Evolutionary conservation across 2,797 vertebrate species (phyloP), one percentile per base, ranked within the genome.

Genomic region (Sebastes reedi): DNA sequence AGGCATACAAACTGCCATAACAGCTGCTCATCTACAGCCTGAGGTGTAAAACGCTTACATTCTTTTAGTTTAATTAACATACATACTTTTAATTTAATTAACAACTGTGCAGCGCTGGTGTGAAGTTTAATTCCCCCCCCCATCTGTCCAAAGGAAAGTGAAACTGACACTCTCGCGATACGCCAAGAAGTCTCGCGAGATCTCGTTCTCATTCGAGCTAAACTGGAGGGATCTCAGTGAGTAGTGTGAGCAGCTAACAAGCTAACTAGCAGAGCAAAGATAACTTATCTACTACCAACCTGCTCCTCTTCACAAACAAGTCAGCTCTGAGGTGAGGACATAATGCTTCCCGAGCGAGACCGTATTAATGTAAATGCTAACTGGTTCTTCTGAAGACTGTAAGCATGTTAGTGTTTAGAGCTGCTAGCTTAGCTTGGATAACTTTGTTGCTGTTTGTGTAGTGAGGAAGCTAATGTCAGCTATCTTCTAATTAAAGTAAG

Each of bases 191-290:
- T 77, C 64, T 74, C 90, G 85, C 77, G 91, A 84, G 66, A 72
- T 9, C 10, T 1, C 20, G 27, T 5, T 64, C 34, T 18, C 59
- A 72, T 89, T 92, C 60, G 72, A 85, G 66, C 27, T 20, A 1
- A 89, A 88, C 56, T 90, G 92, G 94, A 92, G 91, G 91, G 89
- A 87, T 78, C 88, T 82, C 30, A 46, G 16, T 22, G 0, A 46
- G 42, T 5, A 14, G 16, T 25, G 32, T 64, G 25, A 12, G 16
- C 2, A 34, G 87, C 83, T 85, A 90, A 54, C 65, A 34, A 11
- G 81, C 73, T 90, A 6, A 77, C 73, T 89, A 92, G 39, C 81
- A 36, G 6, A 12, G 11, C 2, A 14, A 7, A 62, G 42, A 80
- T 34, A 80, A 67, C 5, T 59, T 67, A 70, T 76, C 75, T 65